Conservation (phyloP, 2,797 vertebrate genomes). For the Rhinichthys osculus region DNA sequence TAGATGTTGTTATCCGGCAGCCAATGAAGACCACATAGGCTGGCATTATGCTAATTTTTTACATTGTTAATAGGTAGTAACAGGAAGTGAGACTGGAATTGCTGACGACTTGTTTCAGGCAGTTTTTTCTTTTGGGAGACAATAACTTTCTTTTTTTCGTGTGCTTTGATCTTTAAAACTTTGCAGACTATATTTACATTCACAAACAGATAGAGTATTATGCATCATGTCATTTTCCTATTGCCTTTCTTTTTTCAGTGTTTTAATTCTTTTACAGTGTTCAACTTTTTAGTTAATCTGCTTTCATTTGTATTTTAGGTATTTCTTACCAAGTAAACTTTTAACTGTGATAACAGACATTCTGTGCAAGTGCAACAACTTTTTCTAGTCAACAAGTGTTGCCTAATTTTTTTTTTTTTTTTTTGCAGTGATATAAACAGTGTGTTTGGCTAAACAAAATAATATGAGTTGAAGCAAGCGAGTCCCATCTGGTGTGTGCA, state of each 20-base stretch:
- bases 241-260: neutral
- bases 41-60: neutral
- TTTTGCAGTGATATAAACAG: neutral
- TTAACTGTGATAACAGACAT: neutral
- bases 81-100: too few relatives aligned
- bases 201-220: too few relatives aligned
- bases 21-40: neutral
- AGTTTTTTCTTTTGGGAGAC: too few relatives aligned
- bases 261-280: neutral
- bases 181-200: too few relatives aligned
- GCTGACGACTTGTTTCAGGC: too few relatives aligned
- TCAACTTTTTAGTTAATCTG: too few relatives aligned
- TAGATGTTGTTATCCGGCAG: neutral
- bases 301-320: too few relatives aligned
- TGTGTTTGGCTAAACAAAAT: constrained; percentile 1
- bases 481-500: constrained; percentile 19
- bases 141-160: too few relatives aligned
- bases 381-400: neutral
- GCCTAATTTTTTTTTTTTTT: neutral
- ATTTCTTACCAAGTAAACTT: neutral
- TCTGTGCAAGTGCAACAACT: neutral
- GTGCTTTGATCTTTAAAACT: too few relatives aligned
- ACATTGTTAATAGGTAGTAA: too few relatives aligned
- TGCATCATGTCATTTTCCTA: neutral
- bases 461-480: neutral